These are phyloP conservation scores for Aurelia coerulea DNA, from an alignment of 30 jellyfish, hydroid and myxozoan species.

Conservation along the genomic window DNA sequence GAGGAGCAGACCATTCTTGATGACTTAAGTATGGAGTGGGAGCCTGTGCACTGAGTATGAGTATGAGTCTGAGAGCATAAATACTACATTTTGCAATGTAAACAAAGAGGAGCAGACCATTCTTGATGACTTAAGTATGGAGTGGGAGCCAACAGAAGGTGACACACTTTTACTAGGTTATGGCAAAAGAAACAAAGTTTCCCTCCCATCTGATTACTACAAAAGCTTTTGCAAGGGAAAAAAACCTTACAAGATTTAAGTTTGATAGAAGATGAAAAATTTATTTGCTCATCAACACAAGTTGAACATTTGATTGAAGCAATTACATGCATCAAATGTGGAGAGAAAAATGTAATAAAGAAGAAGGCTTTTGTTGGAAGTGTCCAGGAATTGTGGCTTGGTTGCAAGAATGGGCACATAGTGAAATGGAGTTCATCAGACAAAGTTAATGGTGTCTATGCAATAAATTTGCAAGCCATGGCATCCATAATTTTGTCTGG, in stretches of 20 bases:
- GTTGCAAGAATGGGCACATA: background rate
- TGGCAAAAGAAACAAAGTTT: background rate
- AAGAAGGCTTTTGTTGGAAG: background rate
- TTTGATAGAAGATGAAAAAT: background rate
- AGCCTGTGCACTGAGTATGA: background rate
- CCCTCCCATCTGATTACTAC: background rate
- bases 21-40: background rate
- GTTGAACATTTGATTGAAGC: background rate
- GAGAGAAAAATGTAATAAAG: background rate
- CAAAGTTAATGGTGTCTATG: background rate
- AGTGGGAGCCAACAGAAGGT: slow-evolving; percentile 7
- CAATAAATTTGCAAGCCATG: background rate
- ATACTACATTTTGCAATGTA: too few relatives aligned
- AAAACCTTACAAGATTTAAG: background rate
- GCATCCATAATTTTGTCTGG: slow-evolving; percentile 5
- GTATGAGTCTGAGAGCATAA: too few relatives aligned
- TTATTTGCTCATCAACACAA: slow-evolving; percentile 10
- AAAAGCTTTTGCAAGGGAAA: background rate
- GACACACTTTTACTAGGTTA: background rate
- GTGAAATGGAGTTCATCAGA: slow-evolving; percentile 5
- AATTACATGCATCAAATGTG: background rate
- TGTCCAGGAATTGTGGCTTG: background rate
- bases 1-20: background rate
- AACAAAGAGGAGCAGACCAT: background rate
- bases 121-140: background rate